Conservation (phyloP, 2,888 invertebrate genomes). For the Crematogaster levior region DNA sequence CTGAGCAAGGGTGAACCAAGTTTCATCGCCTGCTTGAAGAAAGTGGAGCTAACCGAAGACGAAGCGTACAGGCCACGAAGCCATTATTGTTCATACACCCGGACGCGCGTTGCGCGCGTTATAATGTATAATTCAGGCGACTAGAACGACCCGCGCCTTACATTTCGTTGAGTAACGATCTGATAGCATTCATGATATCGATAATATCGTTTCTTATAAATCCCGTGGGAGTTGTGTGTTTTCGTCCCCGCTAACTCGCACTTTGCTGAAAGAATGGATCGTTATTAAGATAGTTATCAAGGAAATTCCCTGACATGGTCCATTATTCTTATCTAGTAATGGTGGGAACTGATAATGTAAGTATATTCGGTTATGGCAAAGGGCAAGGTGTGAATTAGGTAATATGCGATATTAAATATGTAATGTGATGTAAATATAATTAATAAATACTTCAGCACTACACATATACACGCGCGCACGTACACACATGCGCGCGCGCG, state of each 20-base stretch:
- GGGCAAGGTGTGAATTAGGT: constrained; percentile 44
- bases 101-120: constrained; percentile 58
- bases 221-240: constrained; percentile 51
- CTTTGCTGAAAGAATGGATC: constrained; percentile 61
- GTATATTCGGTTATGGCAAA: constrained; percentile 50
- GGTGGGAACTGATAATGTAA: constrained; percentile 57
- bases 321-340: constrained; percentile 68
- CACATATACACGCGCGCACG: too few species aligned
- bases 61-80: constrained; percentile 10
- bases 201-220: constrained; percentile 67
- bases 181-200: constrained; percentile 65
- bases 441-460: constrained; percentile 28
- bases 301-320: constrained; percentile 61
- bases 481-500: too few species aligned
- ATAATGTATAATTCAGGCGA: constrained; percentile 63
- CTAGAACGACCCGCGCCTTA: constrained; percentile 41
- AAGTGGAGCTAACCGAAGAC: constrained; percentile 44
- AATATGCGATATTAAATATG: constrained; percentile 40
- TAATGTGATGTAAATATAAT: constrained; percentile 32
- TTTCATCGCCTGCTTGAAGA: constrained; percentile 27
- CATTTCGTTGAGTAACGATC: constrained; percentile 54
- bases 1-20: constrained; percentile 64
- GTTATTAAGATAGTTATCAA: constrained; percentile 68
- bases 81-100: constrained; percentile 59
- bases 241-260: constrained; percentile 47